These are phyloP conservation scores for Platerodrilus igneus DNA, from an alignment of 2,888 invertebrate genomes.

Conservation along the genomic window DNA sequence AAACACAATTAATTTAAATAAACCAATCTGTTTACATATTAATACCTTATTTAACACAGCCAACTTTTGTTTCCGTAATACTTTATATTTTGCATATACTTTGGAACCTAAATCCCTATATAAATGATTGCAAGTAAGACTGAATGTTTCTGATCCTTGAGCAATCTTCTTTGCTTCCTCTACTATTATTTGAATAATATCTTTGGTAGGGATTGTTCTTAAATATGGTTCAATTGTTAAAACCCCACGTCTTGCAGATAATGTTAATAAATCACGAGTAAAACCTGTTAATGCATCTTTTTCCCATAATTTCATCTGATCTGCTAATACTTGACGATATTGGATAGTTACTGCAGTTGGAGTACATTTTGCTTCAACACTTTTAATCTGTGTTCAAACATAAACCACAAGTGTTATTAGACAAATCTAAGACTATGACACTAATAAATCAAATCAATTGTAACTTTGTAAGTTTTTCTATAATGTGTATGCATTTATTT, in stretches of 20 bases:
- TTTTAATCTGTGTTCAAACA: constrained; percentile 38
- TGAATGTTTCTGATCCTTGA: constrained; percentile 75
- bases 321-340: constrained; percentile 54
- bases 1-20: constrained; percentile 8
- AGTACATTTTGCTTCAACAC: constrained; percentile 36
- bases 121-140: constrained; percentile 62
- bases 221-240: constrained; percentile 42
- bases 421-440: no score
- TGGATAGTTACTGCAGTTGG: constrained; percentile 35
- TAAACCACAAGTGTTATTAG: constrained; percentile 7
- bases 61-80: constrained; percentile 60
- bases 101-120: constrained; percentile 64
- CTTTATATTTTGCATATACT: constrained; percentile 64
- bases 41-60: constrained; percentile 64
- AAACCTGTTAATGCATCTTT: constrained; percentile 60
- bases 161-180: constrained; percentile 66
- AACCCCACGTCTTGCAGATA: constrained; percentile 52
- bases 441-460: no score
- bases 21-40: no score
- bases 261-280: constrained; percentile 60
- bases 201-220: constrained; percentile 41
- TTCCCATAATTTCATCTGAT: constrained; percentile 65
- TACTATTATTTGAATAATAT: constrained; percentile 60
- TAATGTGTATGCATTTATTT: no score
- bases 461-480: neutral